Evolutionary conservation across 2,113 vertebrate genomes (phyloP).

Genomic region (Pachypanchax playfairii): DNA sequence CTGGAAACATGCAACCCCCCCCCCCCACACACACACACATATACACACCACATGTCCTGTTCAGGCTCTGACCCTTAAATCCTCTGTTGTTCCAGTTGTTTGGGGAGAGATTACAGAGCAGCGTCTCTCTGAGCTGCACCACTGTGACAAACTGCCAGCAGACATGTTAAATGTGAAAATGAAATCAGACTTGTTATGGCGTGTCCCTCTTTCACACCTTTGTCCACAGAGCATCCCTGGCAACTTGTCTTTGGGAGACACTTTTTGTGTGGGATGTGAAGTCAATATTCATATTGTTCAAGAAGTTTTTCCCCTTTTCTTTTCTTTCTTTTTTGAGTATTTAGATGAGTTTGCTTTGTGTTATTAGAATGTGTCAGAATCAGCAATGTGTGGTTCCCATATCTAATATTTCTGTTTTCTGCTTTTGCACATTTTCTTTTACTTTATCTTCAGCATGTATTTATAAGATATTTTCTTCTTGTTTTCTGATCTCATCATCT

Average conservation of each 20-base stretch:
- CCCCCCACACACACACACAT: conserved; percentile 21
- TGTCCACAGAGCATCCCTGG: background rate
- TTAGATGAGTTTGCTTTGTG: conserved; percentile 6
- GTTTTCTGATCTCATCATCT: background rate
- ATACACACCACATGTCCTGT: conserved; percentile 26
- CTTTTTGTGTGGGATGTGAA: background rate
- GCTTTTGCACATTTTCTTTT: background rate
- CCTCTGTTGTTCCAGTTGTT: conserved; percentile 71
- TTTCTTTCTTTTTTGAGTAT: background rate
- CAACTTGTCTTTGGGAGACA: conserved; percentile 4
- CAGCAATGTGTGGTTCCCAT: background rate
- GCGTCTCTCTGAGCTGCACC: conserved; percentile 25
- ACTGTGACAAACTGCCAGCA: conserved; percentile 41
- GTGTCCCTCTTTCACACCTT: conserved; percentile 21
- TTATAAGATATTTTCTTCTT: conserved; percentile 8
- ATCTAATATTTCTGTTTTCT: background rate
- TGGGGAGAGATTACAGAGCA: conserved; percentile 51
- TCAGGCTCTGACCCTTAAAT: conserved; percentile 61
- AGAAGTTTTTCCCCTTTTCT: background rate
- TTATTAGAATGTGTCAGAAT: conserved; percentile 4
- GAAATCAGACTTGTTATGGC: conserved; percentile 16
- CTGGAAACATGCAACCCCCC: no score
- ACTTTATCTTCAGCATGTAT: background rate
- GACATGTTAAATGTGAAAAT: conserved; percentile 47
- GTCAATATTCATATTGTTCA: background rate